Percentiles rank a stretch among this genome's conserved stretches.
Conservation (phyloP, 2,797 vertebrate genomes). For the Hyperoplus immaculatus region DNA sequence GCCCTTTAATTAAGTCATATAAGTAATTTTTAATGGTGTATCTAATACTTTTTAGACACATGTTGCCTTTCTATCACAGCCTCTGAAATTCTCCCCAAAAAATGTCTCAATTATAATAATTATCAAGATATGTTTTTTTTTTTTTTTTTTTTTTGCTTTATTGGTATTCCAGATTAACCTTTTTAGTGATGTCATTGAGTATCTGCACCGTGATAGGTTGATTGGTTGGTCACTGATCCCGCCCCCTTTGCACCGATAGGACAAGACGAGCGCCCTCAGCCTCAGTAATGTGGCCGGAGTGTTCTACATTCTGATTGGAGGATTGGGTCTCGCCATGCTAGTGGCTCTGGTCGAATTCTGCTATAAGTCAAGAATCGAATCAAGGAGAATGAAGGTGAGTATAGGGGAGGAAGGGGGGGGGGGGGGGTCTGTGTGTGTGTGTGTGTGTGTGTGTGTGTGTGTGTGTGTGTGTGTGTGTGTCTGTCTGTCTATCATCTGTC, state of each 20-base stretch:
- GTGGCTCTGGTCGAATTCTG: slow-evolving; percentile 99
- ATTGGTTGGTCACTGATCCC: slow-evolving; percentile 50
- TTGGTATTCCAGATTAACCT: background rate
- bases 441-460: too few relatives aligned
- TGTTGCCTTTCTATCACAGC: slow-evolving; percentile 14
- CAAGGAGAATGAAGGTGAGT: slow-evolving; percentile 96
- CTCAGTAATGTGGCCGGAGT: slow-evolving; percentile 98
- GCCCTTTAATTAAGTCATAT: background rate
- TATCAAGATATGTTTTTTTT: too few relatives aligned
- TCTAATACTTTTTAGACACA: background rate
- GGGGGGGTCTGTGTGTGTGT: too few relatives aligned
- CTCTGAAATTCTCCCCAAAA: slow-evolving; percentile 11
- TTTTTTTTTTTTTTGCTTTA: background rate
- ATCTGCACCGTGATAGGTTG: slow-evolving; percentile 14
- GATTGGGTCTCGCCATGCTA: slow-evolving; percentile 98
- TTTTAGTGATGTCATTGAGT: slow-evolving; percentile 12
- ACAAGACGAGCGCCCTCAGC: slow-evolving; percentile 98
- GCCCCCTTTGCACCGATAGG: slow-evolving; percentile 83
- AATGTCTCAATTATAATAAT: slow-evolving; percentile 4
- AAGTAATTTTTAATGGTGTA: too few relatives aligned
- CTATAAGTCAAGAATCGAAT: slow-evolving; percentile 99
- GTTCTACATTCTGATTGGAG: slow-evolving; percentile 99
- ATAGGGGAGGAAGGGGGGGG: too few relatives aligned
- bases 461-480: background rate
- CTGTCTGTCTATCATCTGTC: background rate